Evolutionary conservation across 2,113 vertebrate genomes (phyloP), one percentile per base, ranked within the genome.

Genomic region (Sprattus sprattus): DNA sequence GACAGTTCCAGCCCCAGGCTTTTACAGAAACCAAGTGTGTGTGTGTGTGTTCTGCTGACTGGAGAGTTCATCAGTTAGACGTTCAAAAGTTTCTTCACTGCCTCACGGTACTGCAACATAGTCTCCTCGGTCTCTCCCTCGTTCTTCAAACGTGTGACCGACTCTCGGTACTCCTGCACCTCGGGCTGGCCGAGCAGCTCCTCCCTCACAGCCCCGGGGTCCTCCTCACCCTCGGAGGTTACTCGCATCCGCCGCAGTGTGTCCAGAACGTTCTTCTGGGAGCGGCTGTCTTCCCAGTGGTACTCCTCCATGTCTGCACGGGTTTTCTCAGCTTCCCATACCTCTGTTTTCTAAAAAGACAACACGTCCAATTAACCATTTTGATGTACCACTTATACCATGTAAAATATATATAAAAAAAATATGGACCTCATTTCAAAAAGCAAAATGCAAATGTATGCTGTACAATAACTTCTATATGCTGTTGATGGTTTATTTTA

Each of bases 271-370:
- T 94, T 99, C 88, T 90, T 96, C 89, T 98, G 95, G 47, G 97
- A 99, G 0, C 89, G 15, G 86, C 97, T 99, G 0, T 95, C 95
- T 89, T 98, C 95, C 98, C 98, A 99, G 50, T 93, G 75, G 49
- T 97, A 99, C 49, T 99, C 96, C 80, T 98, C 97, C 96, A 97
- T 97, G 94, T 99, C 98, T 13, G 94, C 96, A 64, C 94, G 95
- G 0, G 95, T 95, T 94, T 96, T 99, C 39, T 95, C 95, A 0
- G 95, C 94, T 90, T 99, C 98, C 98, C 98, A 99, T 0, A 86
- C 86, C 91, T 99, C 98, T 0, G 90, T 96, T 99, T 99, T 99
- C 98, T 99, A 91, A 84, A 78, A 39, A n/a, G 25, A 52, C 64
- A 16, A 46, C 11, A 32, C 25, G 11, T 9, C n/a, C n/a, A 28